These are phyloP conservation scores for Strigamia transsilvanica DNA, from an alignment of 2,888 invertebrate species.

Conservation along the genomic window DNA sequence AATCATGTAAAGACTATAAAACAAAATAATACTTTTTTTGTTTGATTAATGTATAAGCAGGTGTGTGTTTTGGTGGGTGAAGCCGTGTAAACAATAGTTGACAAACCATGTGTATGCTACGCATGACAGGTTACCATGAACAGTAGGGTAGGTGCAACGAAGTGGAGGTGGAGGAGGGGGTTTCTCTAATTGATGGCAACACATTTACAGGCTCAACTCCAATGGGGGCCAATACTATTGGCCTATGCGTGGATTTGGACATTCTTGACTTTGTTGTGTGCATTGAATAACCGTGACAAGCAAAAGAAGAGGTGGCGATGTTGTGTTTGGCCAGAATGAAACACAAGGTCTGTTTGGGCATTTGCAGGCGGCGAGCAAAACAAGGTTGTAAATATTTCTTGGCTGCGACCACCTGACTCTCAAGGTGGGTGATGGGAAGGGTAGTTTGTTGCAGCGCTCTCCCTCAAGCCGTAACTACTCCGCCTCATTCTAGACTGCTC, in stretches of 20 bases:
- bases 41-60: conserved; percentile 23
- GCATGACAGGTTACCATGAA: conserved; percentile 44
- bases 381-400: conserved; percentile 50
- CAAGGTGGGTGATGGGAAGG: conserved; percentile 48
- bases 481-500: conserved; percentile 46
- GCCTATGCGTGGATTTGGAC: conserved; percentile 37
- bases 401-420: conserved; percentile 43
- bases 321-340: conserved; percentile 10
- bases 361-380: conserved; percentile 44
- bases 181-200: conserved; percentile 52
- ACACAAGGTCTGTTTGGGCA: conserved; percentile 39
- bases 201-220: conserved; percentile 50
- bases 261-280: conserved; percentile 42
- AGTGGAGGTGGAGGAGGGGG: conserved; percentile 46
- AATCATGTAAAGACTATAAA: neutral
- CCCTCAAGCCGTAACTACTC: conserved; percentile 49
- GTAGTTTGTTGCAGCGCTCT: neutral
- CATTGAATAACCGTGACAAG: conserved; percentile 47
- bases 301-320: conserved; percentile 25
- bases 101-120: conserved; percentile 33
- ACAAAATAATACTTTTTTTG: neutral
- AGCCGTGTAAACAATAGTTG: conserved; percentile 32
- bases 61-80: conserved; percentile 37
- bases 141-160: conserved; percentile 36
- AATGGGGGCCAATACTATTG: conserved; percentile 50